Evolutionary conservation across 2,888 invertebrate genomes (phyloP), one percentile per base, ranked within the genome.

Genomic region (Cheilosia pagana): DNA sequence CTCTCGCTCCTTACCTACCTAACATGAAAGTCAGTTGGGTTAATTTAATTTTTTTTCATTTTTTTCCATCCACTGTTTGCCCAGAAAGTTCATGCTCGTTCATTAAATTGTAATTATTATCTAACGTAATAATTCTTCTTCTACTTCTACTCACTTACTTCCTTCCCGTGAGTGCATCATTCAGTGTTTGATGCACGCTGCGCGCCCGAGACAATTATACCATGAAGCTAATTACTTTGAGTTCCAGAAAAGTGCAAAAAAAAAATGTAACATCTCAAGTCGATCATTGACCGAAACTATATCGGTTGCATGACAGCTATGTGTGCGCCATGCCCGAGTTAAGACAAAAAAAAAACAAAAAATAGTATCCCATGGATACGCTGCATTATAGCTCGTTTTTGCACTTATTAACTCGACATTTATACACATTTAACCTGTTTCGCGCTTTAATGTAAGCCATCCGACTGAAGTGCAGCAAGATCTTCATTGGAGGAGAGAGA

Each of bases 41-140:
- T 25, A 53, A 19, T 62, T 41, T 39, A n/a, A n/a, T n/a, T 31
- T 48, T 43, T 6, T 67, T 67, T 45, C 35, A 19, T 12, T 48
- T 28, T 41, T 39, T 48, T 31, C 21, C 52, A 71, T 59, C 19
- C 28, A 57, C 48, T 39, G 78, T 78, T 71, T 78, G 65, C 70
- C 70, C 67, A 85, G 85, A 85, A 78, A 87, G 87, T 87, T 87
- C 87, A 87, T 87, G 87, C 87, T 87, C 87, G 87, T 87, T 87
- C 87, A 87, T 86, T 87, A 83, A 87, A 86, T 86, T 87, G 83
- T 87, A 87, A 87, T 87, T 87, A 87, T 85, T 85, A 86, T 81
- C 81, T 86, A 72, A 81, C 86, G 68, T 81, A 76, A 86, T 76
- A 86, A 72, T 31, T 81, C 79, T 68, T 85, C 75, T 68, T 72